These are phyloP conservation scores for Nematolebias whitei DNA, from an alignment of 2,113 vertebrate species.

Conservation along the genomic window DNA sequence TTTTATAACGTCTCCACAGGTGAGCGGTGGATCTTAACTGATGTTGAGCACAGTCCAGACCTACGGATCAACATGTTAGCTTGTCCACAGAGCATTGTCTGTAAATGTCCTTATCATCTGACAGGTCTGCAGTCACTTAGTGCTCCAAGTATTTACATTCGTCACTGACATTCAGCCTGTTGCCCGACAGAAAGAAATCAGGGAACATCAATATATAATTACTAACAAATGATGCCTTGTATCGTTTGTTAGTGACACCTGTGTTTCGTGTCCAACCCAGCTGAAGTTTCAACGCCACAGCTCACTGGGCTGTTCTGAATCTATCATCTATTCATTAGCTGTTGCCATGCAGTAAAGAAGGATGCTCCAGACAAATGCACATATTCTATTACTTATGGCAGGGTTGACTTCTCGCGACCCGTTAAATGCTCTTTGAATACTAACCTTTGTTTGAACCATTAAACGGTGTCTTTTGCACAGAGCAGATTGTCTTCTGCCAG, in stretches of 20 bases:
- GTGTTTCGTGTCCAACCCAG: background rate
- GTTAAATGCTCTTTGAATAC: constrained; percentile 54
- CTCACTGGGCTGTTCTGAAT: constrained; percentile 44
- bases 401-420: constrained; percentile 48
- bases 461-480: constrained; percentile 26
- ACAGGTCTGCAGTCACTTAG: no score
- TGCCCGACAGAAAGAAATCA: no score
- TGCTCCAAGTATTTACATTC: no score
- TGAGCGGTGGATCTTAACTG: no score
- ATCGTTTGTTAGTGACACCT: constrained; percentile 6
- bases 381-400: constrained; percentile 29
- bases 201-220: no score
- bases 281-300: background rate
- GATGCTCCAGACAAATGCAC: constrained; percentile 13
- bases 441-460: constrained; percentile 68
- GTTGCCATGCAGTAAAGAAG: constrained; percentile 61
- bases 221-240: no score
- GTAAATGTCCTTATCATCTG: no score
- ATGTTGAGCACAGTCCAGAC: no score
- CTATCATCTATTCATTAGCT: constrained; percentile 46
- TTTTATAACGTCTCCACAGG: no score
- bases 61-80: no score
- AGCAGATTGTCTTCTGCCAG: constrained; percentile 15
- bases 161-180: no score
- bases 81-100: no score